Evolutionary conservation across 2,797 vertebrate species (phyloP).

Genomic region (Psittacula derbiana): DNA sequence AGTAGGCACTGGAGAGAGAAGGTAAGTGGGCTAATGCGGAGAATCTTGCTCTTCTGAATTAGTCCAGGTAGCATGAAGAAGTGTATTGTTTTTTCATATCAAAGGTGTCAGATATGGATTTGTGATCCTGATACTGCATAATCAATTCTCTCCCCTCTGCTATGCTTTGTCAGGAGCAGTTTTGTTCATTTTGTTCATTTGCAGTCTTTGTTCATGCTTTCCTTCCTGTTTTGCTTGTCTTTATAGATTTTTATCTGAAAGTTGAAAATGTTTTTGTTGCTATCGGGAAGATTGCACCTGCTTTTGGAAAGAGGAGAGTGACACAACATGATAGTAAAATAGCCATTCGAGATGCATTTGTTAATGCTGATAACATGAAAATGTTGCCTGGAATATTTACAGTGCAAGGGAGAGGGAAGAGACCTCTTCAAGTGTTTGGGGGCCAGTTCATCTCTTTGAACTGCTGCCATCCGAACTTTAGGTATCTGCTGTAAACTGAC

Average conservation of each 20-base stretch:
- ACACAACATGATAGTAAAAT: slow-evolving; percentile 35
- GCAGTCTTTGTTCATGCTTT: slow-evolving; percentile 31
- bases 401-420: neutral
- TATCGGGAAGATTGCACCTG: slow-evolving; percentile 4
- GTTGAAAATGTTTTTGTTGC: slow-evolving; percentile 36
- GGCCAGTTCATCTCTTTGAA: neutral
- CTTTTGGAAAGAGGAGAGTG: neutral
- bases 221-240: slow-evolving; percentile 52
- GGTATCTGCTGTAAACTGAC: neutral
- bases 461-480: neutral
- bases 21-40: neutral
- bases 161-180: slow-evolving; percentile 35
- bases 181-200: slow-evolving; percentile 64
- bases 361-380: slow-evolving; percentile 31
- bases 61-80: slow-evolving; percentile 1
- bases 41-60: slow-evolving; percentile 13
- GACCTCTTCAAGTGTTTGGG: neutral
- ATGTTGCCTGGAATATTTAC: neutral
- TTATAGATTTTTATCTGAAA: slow-evolving; percentile 58
- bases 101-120: slow-evolving; percentile 55
- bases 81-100: slow-evolving; percentile 50
- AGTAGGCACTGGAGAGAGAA: neutral
- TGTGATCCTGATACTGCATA: slow-evolving; percentile 64
- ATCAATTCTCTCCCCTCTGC: slow-evolving; percentile 56
- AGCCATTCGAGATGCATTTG: slow-evolving; percentile 36